A percentile compares a stretch with the other conserved stretches of the same genome.
These are phyloP conservation scores for Lethenteron camtschaticum DNA, from an alignment of 2,113 vertebrate species.

Conservation along the genomic window DNA sequence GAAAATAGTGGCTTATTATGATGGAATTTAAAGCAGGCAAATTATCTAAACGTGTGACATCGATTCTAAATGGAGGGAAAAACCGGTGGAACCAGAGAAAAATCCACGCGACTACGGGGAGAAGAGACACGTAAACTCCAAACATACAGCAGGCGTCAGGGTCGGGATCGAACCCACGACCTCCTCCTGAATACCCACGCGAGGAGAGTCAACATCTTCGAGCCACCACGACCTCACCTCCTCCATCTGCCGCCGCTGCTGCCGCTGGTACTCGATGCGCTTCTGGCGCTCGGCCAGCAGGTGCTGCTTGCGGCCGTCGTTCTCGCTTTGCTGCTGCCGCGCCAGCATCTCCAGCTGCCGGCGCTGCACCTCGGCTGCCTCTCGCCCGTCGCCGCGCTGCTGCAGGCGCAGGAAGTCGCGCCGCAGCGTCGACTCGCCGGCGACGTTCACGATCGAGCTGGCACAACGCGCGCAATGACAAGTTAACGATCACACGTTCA, in stretches of 20 bases:
- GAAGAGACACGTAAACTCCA: no score
- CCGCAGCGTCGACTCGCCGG: constrained; percentile 73
- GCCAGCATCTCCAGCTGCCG: constrained; percentile 15
- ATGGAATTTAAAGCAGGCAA: no score
- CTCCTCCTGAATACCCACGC: no score
- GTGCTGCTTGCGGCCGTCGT: constrained; percentile 85
- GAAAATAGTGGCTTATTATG: no score
- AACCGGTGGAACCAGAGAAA: no score
- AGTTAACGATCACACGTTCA: no score
- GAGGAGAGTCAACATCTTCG: no score
- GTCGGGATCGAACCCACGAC: no score
- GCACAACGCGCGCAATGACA: neutral
- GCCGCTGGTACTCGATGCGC: constrained; percentile 91
- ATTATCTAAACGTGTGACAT: no score
- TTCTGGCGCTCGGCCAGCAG: constrained; percentile 88
- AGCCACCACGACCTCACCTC: constrained; percentile 31
- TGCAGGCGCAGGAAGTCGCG: constrained; percentile 77
- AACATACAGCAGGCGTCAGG: no score
- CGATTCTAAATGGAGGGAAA: no score
- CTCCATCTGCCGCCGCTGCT: constrained; percentile 72
- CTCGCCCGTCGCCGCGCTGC: constrained; percentile 22
- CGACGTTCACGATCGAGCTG: constrained; percentile 92
- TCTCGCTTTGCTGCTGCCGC: constrained; percentile 82
- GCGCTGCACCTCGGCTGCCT: neutral
- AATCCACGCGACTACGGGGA: no score